Conservation (phyloP, 1,140 invertebrate species). For the Planococcus citri region DNA sequence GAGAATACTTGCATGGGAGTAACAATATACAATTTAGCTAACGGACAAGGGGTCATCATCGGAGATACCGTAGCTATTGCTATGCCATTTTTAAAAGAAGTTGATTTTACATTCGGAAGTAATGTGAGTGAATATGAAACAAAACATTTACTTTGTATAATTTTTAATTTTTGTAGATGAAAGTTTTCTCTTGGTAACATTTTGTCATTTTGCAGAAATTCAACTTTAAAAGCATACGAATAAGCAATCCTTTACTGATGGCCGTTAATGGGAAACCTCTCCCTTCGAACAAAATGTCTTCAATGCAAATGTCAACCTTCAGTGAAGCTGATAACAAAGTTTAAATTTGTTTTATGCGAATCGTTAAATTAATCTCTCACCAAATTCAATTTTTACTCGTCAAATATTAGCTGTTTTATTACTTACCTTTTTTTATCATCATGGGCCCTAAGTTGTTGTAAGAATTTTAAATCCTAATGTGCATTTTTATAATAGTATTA, state of each 20-base stretch:
- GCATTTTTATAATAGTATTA: no score
- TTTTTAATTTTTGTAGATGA: constrained; percentile 15
- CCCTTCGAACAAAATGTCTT: constrained; percentile 52
- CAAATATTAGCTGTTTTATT: no score
- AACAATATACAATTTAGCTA: constrained; percentile 69
- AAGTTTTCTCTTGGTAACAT: not conserved
- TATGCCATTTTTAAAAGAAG: constrained; percentile 53
- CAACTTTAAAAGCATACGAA: constrained; percentile 54
- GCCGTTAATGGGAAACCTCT: constrained; percentile 63
- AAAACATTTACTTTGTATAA: no score
- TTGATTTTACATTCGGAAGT: constrained; percentile 45
- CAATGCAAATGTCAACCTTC: constrained; percentile 34
- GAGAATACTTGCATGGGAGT: constrained; percentile 56
- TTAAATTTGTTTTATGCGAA: not conserved
- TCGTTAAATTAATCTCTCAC: not conserved
- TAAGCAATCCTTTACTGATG: constrained; percentile 59
- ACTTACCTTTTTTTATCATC: no score
- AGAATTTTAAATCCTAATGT: no score
- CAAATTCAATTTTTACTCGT: not conserved
- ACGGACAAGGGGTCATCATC: constrained; percentile 66
- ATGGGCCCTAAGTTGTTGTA: no score
- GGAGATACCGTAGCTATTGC: constrained; percentile 71
- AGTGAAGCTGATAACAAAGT: constrained; percentile 19
- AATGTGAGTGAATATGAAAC: no score
- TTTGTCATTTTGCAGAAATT: constrained; percentile 42